Base-by-base conservation (phyloP, 2,113 vertebrate species). In the Gila orcuttii region DNA sequence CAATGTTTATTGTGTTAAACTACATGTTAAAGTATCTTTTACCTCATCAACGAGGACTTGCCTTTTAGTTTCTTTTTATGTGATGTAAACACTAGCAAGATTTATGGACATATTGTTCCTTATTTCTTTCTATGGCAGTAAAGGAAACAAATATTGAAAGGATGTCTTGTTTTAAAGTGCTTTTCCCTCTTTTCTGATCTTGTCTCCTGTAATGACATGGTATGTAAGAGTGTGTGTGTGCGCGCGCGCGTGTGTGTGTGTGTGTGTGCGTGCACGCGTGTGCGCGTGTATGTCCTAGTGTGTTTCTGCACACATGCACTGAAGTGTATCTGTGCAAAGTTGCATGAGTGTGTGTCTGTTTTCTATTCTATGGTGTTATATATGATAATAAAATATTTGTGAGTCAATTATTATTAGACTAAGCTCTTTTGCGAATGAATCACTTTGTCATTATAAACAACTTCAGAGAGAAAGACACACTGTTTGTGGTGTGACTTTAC, bases 51-150 rank as follows among this genome's bases (percentile, higher is more conserved):
- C 33, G 78, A 60, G 73, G 77, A 80, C 77, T 86, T 50, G 71
- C 69, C 68, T 74, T 90, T 87, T 85, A 79, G 79, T 80, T 87
- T 47, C 77, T 90, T 92, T 89, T 81, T 88, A 68, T 91, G 88
- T 91, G 81, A 92, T 88, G 86, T 87, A 85, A 79, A 88, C 60
- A 88, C 89, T 90, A 90, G 85, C 84, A 90, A 89, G 89, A 91
- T 47, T 71, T 90, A 93, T 86, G 85, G 89, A 83, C 85, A 89
- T 89, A 87, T 89, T 91, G 91, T 92, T 93, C 69, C 74, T 79
- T 79, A 90, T 90, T 62, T 87, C 84, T 92, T 90, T 93, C 85
- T 92, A 89, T 86, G 79, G 75, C 83, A 90, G 89, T 89, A 79
- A 92, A 92, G 88, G 84, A 86, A 86, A 86, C 76, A 78, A 87